Evolutionary conservation across 2,113 vertebrate genomes (phyloP).

Genomic region (Mustela nigripes): DNA sequence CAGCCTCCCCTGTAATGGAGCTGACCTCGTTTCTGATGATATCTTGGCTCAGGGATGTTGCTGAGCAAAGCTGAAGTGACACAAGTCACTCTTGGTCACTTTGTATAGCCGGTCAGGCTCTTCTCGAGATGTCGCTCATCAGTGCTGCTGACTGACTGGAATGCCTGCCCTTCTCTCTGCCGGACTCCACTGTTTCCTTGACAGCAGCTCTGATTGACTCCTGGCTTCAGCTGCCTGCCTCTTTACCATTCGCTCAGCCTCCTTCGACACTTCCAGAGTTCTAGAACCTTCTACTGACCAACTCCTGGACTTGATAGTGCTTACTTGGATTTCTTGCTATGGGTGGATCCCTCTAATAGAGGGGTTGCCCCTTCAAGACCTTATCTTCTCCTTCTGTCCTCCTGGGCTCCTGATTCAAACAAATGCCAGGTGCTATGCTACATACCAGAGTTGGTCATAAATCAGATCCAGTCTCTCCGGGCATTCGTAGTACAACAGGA

Average conservation of each 20-base stretch:
- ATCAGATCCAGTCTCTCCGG: neutral
- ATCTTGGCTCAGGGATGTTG: neutral
- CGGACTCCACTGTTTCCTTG: neutral
- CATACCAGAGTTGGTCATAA: neutral
- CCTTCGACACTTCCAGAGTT: neutral
- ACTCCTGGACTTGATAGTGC: neutral
- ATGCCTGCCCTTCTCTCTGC: neutral
- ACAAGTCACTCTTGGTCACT: neutral
- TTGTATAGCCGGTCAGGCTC: neutral
- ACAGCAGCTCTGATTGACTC: neutral
- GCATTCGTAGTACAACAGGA: neutral
- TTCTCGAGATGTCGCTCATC: neutral
- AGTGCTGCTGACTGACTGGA: neutral
- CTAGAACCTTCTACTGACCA: neutral
- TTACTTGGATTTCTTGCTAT: neutral
- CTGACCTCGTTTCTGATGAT: conserved; percentile 64
- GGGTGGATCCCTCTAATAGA: conserved; percentile 6
- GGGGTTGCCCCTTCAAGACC: conserved; percentile 5
- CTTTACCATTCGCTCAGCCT: neutral
- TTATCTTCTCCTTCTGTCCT: conserved; percentile 25
- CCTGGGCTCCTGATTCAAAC: conserved; percentile 13
- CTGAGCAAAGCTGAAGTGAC: neutral
- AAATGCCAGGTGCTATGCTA: neutral
- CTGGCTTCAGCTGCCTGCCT: neutral
- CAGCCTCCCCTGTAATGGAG: conserved; percentile 47